Conservation (phyloP, 2,888 invertebrate genomes). For the Troilus luridus region DNA sequence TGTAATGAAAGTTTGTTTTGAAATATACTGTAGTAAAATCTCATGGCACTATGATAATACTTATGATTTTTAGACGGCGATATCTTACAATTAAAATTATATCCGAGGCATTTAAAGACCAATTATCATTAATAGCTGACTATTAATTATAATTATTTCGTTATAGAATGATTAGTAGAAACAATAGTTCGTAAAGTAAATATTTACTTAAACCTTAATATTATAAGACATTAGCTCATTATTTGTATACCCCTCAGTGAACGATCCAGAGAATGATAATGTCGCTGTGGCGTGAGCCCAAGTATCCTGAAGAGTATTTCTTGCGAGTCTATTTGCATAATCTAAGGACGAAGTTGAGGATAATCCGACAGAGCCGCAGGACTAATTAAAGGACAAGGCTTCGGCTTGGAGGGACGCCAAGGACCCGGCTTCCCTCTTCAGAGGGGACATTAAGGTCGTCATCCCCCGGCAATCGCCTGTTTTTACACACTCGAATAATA, state of each 20-base stretch:
- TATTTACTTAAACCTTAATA: neutral
- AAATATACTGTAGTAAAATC: too few relatives aligned
- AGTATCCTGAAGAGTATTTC: conserved; percentile 32
- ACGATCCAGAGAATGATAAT: neutral
- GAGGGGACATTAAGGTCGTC: conserved; percentile 42
- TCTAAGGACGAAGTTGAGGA: conserved; percentile 36
- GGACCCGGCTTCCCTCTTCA: neutral
- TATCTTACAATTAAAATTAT: too few relatives aligned
- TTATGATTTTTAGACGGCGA: too few relatives aligned
- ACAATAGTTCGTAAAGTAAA: neutral
- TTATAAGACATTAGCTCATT: neutral
- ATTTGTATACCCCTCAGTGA: neutral
- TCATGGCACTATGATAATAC: too few relatives aligned
- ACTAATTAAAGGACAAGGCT: conserved; percentile 55
- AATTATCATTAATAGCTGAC: too few relatives aligned
- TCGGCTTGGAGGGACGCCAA: conserved; percentile 49
- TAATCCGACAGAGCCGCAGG: conserved; percentile 30
- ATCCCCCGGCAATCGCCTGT: conserved; percentile 18
- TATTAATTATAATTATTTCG: too few relatives aligned
- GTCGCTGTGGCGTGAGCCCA: neutral
- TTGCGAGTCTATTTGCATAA: conserved; percentile 25
- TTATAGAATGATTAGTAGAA: too few relatives aligned
- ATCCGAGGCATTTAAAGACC: too few relatives aligned
- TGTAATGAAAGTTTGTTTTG: too few relatives aligned
- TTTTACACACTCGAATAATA: conserved; percentile 43